Percentiles rank a stretch among this genome's conserved stretches.
Conservation (phyloP, 2,888 invertebrate species). For the Epirrhoe tristata region DNA sequence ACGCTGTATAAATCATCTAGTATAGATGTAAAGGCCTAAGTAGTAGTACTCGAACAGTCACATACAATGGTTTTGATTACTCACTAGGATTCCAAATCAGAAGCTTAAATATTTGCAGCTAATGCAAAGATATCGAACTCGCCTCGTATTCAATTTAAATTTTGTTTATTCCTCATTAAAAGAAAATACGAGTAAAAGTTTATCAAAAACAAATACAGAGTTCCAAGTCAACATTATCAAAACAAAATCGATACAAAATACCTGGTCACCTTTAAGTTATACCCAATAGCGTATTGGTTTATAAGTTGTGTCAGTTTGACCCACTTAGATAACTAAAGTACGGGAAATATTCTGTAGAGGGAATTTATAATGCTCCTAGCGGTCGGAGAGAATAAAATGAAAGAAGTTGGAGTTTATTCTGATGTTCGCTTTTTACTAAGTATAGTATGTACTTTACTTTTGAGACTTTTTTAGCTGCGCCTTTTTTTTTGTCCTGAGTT, state of each 20-base stretch:
- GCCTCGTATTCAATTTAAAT: no score
- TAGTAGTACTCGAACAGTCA: no score
- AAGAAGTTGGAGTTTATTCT: slow-evolving; percentile 1
- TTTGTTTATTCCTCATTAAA: no score
- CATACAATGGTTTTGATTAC: no score
- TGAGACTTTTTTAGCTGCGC: not conserved
- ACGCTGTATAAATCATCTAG: no score
- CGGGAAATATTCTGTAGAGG: slow-evolving; percentile 20
- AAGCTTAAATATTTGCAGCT: no score
- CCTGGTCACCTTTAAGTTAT: slow-evolving; percentile 15
- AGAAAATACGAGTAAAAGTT: not conserved
- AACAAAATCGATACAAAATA: slow-evolving; percentile 14
- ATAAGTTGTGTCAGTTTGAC: slow-evolving; percentile 30
- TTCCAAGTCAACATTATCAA: not conserved
- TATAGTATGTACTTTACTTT: not conserved
- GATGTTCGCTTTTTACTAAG: not conserved
- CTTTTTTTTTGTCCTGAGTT: not conserved
- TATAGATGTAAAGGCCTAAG: no score
- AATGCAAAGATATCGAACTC: no score
- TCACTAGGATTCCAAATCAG: no score
- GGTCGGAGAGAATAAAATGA: slow-evolving; percentile 7
- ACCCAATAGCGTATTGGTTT: slow-evolving; percentile 28
- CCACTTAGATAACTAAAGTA: slow-evolving; percentile 31
- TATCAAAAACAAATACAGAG: not conserved
- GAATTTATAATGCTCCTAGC: slow-evolving; percentile 22